Evolutionary conservation across 2,888 invertebrate species (phyloP), one percentile per base, ranked within the genome.

Genomic region (Drosophila subsilvestris): DNA sequence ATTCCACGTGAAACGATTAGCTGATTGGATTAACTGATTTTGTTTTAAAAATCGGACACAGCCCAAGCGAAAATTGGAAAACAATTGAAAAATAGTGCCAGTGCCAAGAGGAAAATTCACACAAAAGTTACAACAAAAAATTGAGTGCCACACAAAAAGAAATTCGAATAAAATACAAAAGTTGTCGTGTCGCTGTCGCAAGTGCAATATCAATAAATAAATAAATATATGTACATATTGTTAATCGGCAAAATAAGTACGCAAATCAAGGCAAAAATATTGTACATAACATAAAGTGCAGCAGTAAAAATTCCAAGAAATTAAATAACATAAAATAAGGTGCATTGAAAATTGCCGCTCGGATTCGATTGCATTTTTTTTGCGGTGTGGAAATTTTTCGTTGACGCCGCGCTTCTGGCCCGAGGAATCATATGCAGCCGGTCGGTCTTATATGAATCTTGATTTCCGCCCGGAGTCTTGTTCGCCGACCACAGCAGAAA

Each of bases 1-100:
- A 54, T 51, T 60, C 27, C 6, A 43, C 57, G 47, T 57, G 49
- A 9, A 63, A 50, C 55, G 59, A 50, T 59, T 49, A 49, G 61
- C 61, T 25, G 47, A 48, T 37, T 49, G 50, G 37, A 48, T 37
- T 53, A 72, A 84, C 78, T 82, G 89, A 89, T 90, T 90, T 90
- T 90, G 89, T 90, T 89, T 86, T 88, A 89, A 82, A 90, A 89
- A 90, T 89, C 89, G 69, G 76, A 65, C 25, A 63, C 81, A 79
- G 76, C 68, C 68, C 75, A 45, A 73, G 63, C 65, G 45, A 53
- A 49, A 69, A 76, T 75, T 62, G 71, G 20, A 65, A 37, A 56
- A 58, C 57, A 48, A 43, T 49, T 25, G n/a, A 55, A 37, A 44
- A 63, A 63, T 62, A 44, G 57, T 50, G 57, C 75, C 78, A 83